These are phyloP conservation scores for Tetranychus truncatus DNA, from an alignment of 2,888 invertebrate species.

Conservation along the genomic window DNA sequence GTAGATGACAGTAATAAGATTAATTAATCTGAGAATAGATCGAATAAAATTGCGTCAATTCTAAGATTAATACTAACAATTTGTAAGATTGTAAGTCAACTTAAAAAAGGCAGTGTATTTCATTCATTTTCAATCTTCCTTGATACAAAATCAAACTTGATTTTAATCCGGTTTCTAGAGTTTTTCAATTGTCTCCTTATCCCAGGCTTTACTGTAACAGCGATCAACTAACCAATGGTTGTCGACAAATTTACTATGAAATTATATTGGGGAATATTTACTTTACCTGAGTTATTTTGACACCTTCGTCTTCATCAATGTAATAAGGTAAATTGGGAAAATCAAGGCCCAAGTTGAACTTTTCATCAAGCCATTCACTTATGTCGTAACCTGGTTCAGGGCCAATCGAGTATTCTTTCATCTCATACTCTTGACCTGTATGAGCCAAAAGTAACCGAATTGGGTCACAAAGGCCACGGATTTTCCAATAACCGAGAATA, in stretches of 20 bases:
- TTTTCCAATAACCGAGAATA: slow-evolving; percentile 25
- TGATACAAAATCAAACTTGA: too few species aligned
- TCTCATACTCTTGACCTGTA: slow-evolving; percentile 35
- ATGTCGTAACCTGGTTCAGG: slow-evolving; percentile 34
- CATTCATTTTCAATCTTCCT: too few species aligned
- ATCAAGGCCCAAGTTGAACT: slow-evolving; percentile 30
- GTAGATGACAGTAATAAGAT: too few species aligned
- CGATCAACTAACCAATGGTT: too few species aligned
- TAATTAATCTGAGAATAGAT: too few species aligned
- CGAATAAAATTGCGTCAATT: too few species aligned
- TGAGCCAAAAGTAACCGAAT: slow-evolving; percentile 34
- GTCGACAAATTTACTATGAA: not conserved
- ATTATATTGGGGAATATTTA: not conserved
- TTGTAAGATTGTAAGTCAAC: too few species aligned
- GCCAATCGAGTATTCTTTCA: slow-evolving; percentile 33
- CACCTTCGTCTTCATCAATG: slow-evolving; percentile 33
- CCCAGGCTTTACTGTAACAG: too few species aligned
- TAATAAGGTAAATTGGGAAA: slow-evolving; percentile 35
- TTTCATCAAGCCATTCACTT: slow-evolving; percentile 32
- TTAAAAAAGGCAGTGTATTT: too few species aligned
- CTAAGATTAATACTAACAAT: too few species aligned
- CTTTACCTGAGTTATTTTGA: slow-evolving; percentile 32
- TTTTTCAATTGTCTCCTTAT: too few species aligned
- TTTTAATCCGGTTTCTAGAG: too few species aligned
- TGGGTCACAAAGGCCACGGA: slow-evolving; percentile 25